These are phyloP conservation scores for Troglohyphantes excavatus DNA, from an alignment of 2,888 invertebrate species.

Conservation along the genomic window DNA sequence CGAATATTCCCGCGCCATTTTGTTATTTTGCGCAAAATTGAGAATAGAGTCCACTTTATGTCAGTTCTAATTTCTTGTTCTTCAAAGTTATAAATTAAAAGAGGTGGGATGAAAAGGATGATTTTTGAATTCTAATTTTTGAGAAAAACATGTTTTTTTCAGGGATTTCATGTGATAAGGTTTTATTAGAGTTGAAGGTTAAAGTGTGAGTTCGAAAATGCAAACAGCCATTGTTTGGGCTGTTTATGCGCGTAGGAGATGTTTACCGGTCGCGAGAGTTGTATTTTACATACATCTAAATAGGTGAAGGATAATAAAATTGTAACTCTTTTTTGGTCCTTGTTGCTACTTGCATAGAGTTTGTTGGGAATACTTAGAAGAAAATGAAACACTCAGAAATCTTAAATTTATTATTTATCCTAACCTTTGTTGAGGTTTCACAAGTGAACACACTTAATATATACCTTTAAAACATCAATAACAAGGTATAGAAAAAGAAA, in stretches of 20 bases:
- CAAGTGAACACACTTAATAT: no score
- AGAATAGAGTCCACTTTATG: background rate
- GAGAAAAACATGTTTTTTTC: conserved; percentile 21
- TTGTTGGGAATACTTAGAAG: no score
- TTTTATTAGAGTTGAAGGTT: background rate
- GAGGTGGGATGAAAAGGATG: background rate
- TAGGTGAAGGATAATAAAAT: background rate
- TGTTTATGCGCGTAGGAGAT: background rate
- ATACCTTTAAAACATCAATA: no score
- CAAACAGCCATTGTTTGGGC: background rate
- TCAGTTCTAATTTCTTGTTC: background rate
- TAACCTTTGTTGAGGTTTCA: no score
- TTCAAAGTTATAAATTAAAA: conserved; percentile 11
- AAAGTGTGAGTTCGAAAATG: background rate
- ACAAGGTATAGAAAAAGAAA: no score
- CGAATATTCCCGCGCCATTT: background rate
- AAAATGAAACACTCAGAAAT: no score
- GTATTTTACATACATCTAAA: background rate
- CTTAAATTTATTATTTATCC: no score
- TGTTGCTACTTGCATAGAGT: background rate
- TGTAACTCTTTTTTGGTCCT: background rate
- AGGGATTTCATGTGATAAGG: background rate
- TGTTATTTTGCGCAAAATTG: background rate
- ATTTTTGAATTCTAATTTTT: background rate
- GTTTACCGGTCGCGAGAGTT: background rate